A percentile compares a stretch with the other conserved stretches of the same genome.
These are phyloP conservation scores for Trachelus stipa DNA, from an alignment of 2,888 invertebrate species.

Conservation along the genomic window DNA sequence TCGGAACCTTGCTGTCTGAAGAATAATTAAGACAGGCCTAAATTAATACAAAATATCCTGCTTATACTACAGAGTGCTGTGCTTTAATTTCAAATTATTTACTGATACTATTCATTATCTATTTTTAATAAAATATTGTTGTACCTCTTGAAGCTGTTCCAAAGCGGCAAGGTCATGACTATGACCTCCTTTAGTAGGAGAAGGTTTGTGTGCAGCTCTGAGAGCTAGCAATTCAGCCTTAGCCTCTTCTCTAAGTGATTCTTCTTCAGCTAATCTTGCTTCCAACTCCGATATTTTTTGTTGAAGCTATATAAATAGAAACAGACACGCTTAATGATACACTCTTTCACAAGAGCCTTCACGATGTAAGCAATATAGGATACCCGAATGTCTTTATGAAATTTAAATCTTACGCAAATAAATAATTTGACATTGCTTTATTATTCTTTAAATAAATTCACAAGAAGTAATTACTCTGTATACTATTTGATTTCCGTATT, in stretches of 20 bases:
- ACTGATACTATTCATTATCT: neutral
- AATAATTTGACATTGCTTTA: neutral
- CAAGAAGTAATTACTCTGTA: neutral
- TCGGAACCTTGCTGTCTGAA: neutral
- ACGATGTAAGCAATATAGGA: neutral
- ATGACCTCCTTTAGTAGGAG: conserved; percentile 36
- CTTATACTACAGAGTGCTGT: neutral
- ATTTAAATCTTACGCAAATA: neutral
- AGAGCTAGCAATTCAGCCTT: conserved; percentile 48
- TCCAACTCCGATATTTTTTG: conserved; percentile 69
- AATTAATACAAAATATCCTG: neutral
- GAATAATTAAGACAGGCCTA: neutral
- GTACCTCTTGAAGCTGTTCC: conserved; percentile 55
- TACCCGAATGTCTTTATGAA: neutral
- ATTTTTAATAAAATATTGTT: conserved; percentile 6
- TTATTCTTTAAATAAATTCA: neutral
- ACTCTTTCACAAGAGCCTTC: neutral
- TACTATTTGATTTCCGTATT: neutral
- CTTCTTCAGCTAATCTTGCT: conserved; percentile 64
- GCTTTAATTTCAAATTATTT: neutral
- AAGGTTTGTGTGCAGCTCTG: conserved; percentile 60
- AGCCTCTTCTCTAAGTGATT: conserved; percentile 47
- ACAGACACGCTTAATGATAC: neutral
- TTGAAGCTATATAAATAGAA: conserved; percentile 66
- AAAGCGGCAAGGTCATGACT: conserved; percentile 37